phyloP scores from a whole-genome alignment of 2,888 invertebrate genomes.

The Dioctria rufipes region DNA sequence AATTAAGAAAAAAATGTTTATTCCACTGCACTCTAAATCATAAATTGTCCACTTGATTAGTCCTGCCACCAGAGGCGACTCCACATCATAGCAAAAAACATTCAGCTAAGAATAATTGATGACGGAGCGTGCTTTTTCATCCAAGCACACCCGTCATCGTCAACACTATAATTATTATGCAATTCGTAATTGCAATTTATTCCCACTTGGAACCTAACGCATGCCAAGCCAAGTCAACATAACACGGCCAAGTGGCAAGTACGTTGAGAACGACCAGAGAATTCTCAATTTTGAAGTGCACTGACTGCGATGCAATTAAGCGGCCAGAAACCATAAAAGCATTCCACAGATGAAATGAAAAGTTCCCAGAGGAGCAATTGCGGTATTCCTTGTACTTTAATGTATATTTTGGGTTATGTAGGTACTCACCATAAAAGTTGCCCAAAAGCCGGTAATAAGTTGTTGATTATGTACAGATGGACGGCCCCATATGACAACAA shows the following conservation, averaged over 20 bases:
- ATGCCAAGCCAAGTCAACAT: not conserved
- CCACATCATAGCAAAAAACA: not conserved
- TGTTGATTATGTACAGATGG: not conserved
- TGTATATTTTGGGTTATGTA: not conserved
- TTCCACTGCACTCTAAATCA: not conserved
- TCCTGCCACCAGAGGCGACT: conserved; percentile 12
- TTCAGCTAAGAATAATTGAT: conserved; percentile 1
- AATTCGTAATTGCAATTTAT: conserved; percentile 1
- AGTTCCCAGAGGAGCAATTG: not conserved
- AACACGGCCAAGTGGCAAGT: not conserved
- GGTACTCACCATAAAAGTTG: conserved; percentile 18
- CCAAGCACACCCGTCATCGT: conserved; percentile 11
- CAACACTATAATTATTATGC: conserved; percentile 39
- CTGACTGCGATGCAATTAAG: not conserved
- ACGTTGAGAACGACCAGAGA: conserved; percentile 5
- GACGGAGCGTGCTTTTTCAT: conserved; percentile 5
- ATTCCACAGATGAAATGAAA: conserved; percentile 29
- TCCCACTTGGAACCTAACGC: not conserved
- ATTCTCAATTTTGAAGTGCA: not conserved
- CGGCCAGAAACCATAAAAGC: not conserved
- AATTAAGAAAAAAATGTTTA: too few relatives aligned
- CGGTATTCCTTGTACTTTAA: not conserved
- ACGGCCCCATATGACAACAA: not conserved
- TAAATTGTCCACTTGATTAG: conserved; percentile 19
- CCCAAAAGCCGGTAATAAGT: not conserved